phyloP scores from a whole-genome alignment of 2,888 invertebrate genomes.

The Bugula neritina region DNA sequence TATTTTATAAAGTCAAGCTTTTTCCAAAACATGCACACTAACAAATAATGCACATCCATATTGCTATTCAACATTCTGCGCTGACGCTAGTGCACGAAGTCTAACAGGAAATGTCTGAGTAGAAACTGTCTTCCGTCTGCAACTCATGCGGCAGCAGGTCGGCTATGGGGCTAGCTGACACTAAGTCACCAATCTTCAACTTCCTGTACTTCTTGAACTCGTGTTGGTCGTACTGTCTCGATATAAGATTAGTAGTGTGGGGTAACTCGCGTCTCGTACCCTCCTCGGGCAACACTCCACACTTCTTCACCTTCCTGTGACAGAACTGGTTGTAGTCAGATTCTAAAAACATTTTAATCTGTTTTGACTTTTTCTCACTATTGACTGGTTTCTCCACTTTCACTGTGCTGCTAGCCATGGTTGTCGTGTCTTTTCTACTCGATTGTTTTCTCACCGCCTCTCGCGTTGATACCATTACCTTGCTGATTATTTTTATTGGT shows the following conservation, averaged over 20 bases:
- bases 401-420: not conserved
- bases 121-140: too few relatives aligned
- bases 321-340: not conserved
- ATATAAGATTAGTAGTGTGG: not conserved
- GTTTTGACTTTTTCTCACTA: not conserved
- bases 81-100: too few relatives aligned
- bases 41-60: too few relatives aligned
- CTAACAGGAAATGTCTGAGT: too few relatives aligned
- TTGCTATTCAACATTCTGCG: too few relatives aligned
- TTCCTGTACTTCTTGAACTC: not conserved
- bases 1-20: too few relatives aligned
- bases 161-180: not conserved
- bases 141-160: too few relatives aligned
- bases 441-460: not conserved
- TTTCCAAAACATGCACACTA: too few relatives aligned
- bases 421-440: not conserved
- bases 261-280: not conserved
- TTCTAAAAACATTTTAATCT: not conserved
- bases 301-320: not conserved
- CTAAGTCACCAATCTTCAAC: not conserved
- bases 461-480: not conserved
- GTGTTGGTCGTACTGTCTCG: not conserved
- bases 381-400: not conserved
- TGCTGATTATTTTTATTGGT: not conserved
- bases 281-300: not conserved